Percentiles rank a stretch among this genome's conserved stretches.
Conservation (phyloP, 2,888 invertebrate genomes). For the Oscheius onirici region DNA sequence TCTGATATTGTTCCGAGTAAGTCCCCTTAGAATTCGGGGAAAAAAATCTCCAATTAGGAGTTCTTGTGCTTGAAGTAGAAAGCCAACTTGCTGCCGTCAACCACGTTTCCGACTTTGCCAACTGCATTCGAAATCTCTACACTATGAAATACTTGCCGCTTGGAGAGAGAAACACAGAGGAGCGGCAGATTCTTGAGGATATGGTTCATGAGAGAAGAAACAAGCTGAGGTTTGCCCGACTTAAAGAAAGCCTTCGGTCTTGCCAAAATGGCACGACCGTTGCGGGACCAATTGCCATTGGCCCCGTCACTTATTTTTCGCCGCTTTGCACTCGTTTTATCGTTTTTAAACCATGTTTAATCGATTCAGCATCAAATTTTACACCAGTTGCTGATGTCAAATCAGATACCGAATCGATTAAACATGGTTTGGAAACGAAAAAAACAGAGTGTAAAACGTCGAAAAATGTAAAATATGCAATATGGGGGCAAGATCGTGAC, state of each 20-base stretch:
- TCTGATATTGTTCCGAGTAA: not conserved
- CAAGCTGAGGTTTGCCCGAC: not conserved
- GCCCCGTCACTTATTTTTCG: not conserved
- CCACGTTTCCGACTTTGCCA: conserved; percentile 1
- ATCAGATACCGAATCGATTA: too few species aligned
- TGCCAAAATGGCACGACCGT: too few species aligned
- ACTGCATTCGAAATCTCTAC: conserved; percentile 20
- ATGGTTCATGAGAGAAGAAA: not conserved
- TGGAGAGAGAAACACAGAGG: conserved; percentile 5
- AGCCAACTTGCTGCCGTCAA: conserved; percentile 1
- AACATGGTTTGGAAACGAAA: too few species aligned
- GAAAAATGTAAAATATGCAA: too few species aligned
- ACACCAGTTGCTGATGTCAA: too few species aligned
- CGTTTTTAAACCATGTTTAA: too few species aligned
- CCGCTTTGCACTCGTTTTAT: not conserved
- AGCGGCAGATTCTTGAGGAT: not conserved
- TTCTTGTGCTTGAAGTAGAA: not conserved
- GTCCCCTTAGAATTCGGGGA: not conserved
- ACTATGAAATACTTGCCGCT: not conserved
- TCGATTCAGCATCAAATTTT: too few species aligned
- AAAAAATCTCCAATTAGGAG: not conserved
- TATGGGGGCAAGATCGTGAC: too few species aligned
- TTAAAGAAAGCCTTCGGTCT: too few species aligned
- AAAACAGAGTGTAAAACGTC: too few species aligned
- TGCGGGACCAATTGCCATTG: too few species aligned